phyloP scores from a whole-genome alignment of 2,797 vertebrate genomes.

The Sebastes diploproa region DNA sequence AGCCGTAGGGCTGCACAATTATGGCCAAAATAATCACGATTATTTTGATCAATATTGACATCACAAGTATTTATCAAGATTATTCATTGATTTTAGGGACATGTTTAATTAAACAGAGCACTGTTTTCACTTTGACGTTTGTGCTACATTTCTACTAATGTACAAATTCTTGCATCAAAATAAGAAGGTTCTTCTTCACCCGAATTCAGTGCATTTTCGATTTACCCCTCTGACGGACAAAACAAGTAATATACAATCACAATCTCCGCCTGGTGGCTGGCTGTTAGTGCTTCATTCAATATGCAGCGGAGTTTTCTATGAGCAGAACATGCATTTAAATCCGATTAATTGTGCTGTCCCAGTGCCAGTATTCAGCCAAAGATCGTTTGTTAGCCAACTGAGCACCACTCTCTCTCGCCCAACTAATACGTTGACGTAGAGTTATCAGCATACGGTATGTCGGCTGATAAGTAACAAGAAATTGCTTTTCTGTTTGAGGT shows the following conservation, averaged over 20 bases:
- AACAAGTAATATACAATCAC: too few relatives aligned
- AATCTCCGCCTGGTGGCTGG: too few relatives aligned
- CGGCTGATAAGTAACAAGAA: not conserved
- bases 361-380: too few relatives aligned
- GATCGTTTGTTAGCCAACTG: not conserved
- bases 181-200: not conserved
- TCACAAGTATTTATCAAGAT: not conserved
- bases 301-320: too few relatives aligned
- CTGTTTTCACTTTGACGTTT: not conserved
- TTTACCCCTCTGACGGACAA: rapidly evolving
- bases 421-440: not conserved
- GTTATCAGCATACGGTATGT: not conserved
- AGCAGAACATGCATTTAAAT: too few relatives aligned
- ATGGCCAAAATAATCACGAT: not conserved
- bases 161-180: not conserved
- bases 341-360: too few relatives aligned
- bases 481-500: not conserved
- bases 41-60: too few relatives aligned
- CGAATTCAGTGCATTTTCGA: too few relatives aligned
- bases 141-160: not conserved
- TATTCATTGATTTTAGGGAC: not conserved
- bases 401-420: not conserved
- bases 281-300: too few relatives aligned
- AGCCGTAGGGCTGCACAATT: not conserved
- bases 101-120: not conserved